Conservation (phyloP, 1,140 invertebrate species). For the Drosophila erecta region DNA sequence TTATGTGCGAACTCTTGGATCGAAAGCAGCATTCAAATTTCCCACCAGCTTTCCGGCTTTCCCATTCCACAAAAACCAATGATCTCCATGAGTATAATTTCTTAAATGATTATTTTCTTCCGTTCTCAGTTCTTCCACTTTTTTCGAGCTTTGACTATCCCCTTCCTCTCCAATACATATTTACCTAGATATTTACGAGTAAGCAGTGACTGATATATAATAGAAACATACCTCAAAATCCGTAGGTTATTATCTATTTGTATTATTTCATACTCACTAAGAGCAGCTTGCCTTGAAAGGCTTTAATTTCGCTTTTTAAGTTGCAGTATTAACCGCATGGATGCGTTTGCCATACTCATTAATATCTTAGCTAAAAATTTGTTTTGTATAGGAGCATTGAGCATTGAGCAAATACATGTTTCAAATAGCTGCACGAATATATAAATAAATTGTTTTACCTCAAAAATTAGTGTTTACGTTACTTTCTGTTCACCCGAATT, state of each 20-base stretch:
- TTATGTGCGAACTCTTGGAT: constrained; percentile 6
- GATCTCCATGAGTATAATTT: constrained; percentile 9
- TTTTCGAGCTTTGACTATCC: constrained; percentile 1
- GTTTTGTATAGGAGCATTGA: neutral
- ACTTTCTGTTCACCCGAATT: neutral
- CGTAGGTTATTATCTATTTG: neutral
- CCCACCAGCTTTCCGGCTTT: constrained; percentile 13
- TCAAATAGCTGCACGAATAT: neutral
- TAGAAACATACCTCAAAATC: neutral
- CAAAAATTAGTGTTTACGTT: too few relatives aligned
- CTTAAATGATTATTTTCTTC: constrained; percentile 34
- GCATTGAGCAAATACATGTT: neutral
- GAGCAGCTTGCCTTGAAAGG: neutral
- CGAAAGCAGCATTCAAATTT: constrained; percentile 4
- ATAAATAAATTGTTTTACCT: neutral
- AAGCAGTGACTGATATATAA: too few relatives aligned
- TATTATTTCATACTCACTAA: too few relatives aligned
- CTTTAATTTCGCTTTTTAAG: neutral
- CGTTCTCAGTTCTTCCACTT: constrained; percentile 27
- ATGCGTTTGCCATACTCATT: neutral
- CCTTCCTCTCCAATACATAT: neutral
- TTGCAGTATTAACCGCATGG: neutral
- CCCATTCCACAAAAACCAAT: constrained; percentile 7
- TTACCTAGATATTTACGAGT: neutral
- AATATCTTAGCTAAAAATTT: neutral